Evolutionary conservation across 2,888 invertebrate genomes (phyloP).

Genomic region (Unio pictorum): DNA sequence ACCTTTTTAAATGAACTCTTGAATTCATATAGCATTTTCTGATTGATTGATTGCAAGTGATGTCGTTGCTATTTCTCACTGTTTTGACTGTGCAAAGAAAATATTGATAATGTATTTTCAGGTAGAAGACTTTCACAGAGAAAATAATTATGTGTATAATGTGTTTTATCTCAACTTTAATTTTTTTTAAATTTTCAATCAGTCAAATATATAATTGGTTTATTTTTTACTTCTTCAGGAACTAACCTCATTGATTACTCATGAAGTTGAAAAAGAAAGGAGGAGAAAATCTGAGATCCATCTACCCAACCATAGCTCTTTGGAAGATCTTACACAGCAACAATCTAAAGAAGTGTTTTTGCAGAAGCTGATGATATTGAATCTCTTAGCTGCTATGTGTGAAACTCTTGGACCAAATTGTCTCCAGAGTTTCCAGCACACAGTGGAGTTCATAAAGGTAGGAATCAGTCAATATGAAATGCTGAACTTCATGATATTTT

Average conservation of each 20-base stretch:
- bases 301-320: conserved; percentile 16
- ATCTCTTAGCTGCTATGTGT: conserved; percentile 56
- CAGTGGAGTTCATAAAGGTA: conserved; percentile 65
- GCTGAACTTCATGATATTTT: not conserved
- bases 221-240: conserved; percentile 28
- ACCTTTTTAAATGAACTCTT: no score
- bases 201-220: no score
- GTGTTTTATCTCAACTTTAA: no score
- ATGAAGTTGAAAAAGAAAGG: conserved; percentile 17
- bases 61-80: no score
- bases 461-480: not conserved
- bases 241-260: conserved; percentile 42
- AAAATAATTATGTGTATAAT: no score
- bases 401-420: conserved; percentile 61
- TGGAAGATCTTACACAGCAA: conserved; percentile 27
- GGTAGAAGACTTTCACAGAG: no score
- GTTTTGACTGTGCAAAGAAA: no score
- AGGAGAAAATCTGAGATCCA: not conserved
- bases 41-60: no score
- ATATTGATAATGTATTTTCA: no score
- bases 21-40: no score
- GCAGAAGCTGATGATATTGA: conserved; percentile 43
- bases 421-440: conserved; percentile 54
- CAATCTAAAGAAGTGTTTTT: conserved; percentile 19
- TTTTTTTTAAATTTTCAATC: no score